Evolutionary conservation across 2,888 invertebrate species (phyloP).

Genomic region (Achlya flavicornis): DNA sequence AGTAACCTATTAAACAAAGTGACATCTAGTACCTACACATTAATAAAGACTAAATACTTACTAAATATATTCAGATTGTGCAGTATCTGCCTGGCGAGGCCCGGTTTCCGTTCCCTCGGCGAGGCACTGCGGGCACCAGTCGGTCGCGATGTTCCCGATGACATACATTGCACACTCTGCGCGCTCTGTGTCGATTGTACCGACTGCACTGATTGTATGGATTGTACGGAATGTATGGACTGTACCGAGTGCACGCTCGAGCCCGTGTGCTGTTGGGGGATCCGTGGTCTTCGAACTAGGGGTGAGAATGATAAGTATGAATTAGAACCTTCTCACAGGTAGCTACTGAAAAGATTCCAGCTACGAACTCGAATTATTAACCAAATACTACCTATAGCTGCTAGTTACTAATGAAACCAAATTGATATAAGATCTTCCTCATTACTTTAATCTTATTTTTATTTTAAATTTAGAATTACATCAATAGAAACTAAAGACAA

Average conservation of each 20-base stretch:
- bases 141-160: conserved; percentile 26
- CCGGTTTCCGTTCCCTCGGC: conserved; percentile 66
- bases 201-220: conserved; percentile 43
- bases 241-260: conserved; percentile 72
- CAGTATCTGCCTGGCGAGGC: conserved; percentile 89
- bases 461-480: too few relatives aligned
- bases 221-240: conserved; percentile 42
- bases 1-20: too few relatives aligned
- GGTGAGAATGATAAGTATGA: too few relatives aligned
- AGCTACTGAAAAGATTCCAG: too few relatives aligned
- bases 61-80: conserved; percentile 93
- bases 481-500: too few relatives aligned
- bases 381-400: too few relatives aligned
- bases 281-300: conserved; percentile 56
- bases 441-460: too few relatives aligned
- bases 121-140: conserved; percentile 61
- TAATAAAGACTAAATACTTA: conserved; percentile 60
- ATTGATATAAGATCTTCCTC: too few relatives aligned
- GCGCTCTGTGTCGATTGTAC: conserved; percentile 40
- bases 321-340: too few relatives aligned
- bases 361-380: too few relatives aligned
- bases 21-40: too few relatives aligned
- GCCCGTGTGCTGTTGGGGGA: conserved; percentile 77
- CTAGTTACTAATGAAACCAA: too few relatives aligned
- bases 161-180: conserved; percentile 14